Conservation (phyloP, 1,140 invertebrate species). For the Drosophila miranda region DNA sequence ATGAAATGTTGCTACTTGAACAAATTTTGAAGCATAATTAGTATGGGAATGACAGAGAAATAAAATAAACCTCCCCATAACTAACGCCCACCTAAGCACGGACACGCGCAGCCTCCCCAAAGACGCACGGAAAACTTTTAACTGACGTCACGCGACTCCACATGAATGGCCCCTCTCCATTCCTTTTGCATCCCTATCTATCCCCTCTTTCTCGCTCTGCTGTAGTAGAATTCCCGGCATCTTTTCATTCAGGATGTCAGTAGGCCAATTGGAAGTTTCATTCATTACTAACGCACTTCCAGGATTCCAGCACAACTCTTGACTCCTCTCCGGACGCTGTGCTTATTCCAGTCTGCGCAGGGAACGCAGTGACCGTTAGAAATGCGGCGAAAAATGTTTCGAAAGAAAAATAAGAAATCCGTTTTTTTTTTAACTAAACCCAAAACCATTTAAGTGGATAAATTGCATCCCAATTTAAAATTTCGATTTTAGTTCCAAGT, state of each 20-base stretch:
- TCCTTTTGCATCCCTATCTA: not conserved
- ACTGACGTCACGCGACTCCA: conserved; percentile 36
- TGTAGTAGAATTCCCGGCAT: conserved; percentile 42
- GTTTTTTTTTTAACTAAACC: no score
- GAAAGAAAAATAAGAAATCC: no score
- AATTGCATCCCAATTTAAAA: no score
- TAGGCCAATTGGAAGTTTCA: conserved; percentile 36
- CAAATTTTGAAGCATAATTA: conserved; percentile 50
- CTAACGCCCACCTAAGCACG: not conserved
- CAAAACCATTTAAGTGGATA: no score
- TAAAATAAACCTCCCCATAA: no score
- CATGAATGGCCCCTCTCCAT: conserved; percentile 19
- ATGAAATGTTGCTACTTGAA: conserved; percentile 33
- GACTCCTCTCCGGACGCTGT: conserved; percentile 1
- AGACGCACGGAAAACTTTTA: conserved; percentile 2
- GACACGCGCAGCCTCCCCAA: conserved; percentile 8
- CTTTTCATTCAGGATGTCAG: conserved; percentile 30
- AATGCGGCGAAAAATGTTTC: conserved; percentile 1
- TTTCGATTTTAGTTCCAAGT: no score
- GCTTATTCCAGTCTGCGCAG: conserved; percentile 45
- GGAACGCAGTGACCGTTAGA: conserved; percentile 15
- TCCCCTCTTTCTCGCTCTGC: not conserved
- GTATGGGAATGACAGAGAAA: conserved; percentile 1
- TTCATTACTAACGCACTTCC: conserved; percentile 31
- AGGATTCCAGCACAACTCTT: conserved; percentile 2